These are phyloP conservation scores for Simalia tracyae DNA, from an alignment of 2,797 vertebrate genomes.

Conservation along the genomic window DNA sequence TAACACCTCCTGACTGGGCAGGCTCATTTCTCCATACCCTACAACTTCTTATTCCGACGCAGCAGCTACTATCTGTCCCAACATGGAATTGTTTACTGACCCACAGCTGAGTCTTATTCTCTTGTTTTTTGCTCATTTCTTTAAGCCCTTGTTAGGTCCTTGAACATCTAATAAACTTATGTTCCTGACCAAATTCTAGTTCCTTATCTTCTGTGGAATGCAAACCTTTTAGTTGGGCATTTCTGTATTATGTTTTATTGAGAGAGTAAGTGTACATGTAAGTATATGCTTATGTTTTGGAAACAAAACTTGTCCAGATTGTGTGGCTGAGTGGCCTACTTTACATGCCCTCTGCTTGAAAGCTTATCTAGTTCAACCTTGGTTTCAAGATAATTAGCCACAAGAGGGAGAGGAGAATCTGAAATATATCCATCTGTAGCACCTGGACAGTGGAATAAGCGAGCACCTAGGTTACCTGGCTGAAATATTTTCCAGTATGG, in stretches of 20 bases:
- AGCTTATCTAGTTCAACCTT: not conserved
- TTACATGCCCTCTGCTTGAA: not conserved
- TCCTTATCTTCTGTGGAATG: slow-evolving; percentile 28
- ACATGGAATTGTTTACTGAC: slow-evolving; percentile 11
- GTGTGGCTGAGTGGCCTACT: not conserved
- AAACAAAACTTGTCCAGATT: not conserved
- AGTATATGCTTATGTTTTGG: not conserved
- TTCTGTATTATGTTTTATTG: not conserved
- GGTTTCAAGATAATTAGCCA: not conserved
- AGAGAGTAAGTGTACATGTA: not conserved
- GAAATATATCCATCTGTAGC: not conserved
- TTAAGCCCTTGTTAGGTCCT: slow-evolving; percentile 6
- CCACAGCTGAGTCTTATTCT: not conserved
- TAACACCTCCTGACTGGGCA: not conserved
- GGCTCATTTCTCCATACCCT: not conserved
- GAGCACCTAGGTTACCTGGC: not conserved
- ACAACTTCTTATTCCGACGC: not conserved
- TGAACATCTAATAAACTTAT: slow-evolving; percentile 27
- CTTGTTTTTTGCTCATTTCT: not conserved
- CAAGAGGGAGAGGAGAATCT: not conserved
- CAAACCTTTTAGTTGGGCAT: not conserved
- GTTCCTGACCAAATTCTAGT: slow-evolving; percentile 20
- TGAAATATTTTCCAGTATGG: not conserved
- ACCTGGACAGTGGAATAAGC: not conserved
- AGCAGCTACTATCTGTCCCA: not conserved